Percentiles rank a stretch among this genome's conserved stretches.
Evolutionary conservation across 2,888 invertebrate species (phyloP).

Genomic region (Dimorphilus gyrociliatus): DNA sequence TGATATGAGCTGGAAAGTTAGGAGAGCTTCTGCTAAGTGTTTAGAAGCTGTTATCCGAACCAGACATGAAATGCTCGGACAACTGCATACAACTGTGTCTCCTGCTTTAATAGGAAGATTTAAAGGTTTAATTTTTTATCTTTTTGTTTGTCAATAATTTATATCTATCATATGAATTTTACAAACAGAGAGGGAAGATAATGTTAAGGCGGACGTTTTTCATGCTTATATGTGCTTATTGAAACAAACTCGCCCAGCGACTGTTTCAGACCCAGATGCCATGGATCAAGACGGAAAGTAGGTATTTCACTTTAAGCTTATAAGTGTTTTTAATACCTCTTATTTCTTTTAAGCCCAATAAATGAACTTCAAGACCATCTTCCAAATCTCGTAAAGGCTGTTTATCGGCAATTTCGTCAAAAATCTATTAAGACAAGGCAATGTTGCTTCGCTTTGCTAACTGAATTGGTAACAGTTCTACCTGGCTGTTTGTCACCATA

Average conservation of each 20-base stretch:
- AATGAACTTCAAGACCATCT: slow-evolving; percentile 44
- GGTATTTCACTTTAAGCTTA: slow-evolving; percentile 6
- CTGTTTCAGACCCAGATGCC: slow-evolving; percentile 30
- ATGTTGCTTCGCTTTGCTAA: slow-evolving; percentile 73
- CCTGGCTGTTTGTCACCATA: slow-evolving; percentile 74
- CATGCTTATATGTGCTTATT: slow-evolving; percentile 84
- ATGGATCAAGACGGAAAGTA: slow-evolving; percentile 39
- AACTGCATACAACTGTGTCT: slow-evolving; percentile 72
- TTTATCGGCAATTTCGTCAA: slow-evolving; percentile 61
- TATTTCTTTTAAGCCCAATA: slow-evolving; percentile 25
- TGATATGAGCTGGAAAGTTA: slow-evolving; percentile 93
- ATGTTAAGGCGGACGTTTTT: slow-evolving; percentile 93
- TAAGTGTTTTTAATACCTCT: no score
- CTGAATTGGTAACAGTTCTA: slow-evolving; percentile 70
- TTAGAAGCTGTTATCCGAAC: slow-evolving; percentile 84
- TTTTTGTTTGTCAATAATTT: slow-evolving; percentile 1
- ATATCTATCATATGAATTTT: neutral
- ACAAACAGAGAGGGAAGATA: slow-evolving; percentile 76
- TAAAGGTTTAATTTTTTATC: slow-evolving; percentile 48
- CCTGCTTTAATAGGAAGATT: slow-evolving; percentile 79
- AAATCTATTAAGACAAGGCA: slow-evolving; percentile 48
- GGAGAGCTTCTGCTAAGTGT: slow-evolving; percentile 91
- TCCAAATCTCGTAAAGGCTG: slow-evolving; percentile 63
- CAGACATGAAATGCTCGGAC: slow-evolving; percentile 70
- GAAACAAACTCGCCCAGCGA: slow-evolving; percentile 63